phyloP scores from a whole-genome alignment of 2,113 vertebrate species.

The Bettongia penicillata region DNA sequence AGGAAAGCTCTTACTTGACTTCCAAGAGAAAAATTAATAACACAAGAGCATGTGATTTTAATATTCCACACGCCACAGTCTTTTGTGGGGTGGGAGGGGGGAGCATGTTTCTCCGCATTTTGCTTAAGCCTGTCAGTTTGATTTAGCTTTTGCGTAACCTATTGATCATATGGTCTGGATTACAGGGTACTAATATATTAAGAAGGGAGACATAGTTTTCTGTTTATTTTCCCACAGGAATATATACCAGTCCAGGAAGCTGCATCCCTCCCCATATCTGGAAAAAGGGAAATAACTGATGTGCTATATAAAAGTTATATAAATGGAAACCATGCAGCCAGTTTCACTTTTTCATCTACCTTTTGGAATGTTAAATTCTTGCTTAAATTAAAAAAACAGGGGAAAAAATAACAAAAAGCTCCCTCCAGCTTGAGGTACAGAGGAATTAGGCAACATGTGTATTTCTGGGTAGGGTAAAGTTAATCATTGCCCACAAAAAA shows the following conservation, averaged over 20 bases:
- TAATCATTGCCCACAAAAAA: not conserved
- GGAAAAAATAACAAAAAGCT: not conserved
- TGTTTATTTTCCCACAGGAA: conserved; percentile 80
- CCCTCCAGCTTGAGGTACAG: conserved; percentile 18
- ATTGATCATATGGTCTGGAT: conserved; percentile 85
- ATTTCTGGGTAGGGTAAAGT: not conserved
- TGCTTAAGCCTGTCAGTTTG: conserved; percentile 82
- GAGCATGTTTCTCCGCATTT: conserved; percentile 80
- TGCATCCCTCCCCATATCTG: conserved; percentile 76
- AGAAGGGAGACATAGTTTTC: conserved; percentile 78
- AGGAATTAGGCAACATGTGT: conserved; percentile 21
- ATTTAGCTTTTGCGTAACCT: conserved; percentile 84
- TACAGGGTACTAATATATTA: conserved; percentile 81
- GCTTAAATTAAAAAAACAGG: conserved; percentile 40
- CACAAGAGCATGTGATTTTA: conserved; percentile 81
- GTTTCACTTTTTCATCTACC: conserved; percentile 68
- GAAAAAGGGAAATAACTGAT: conserved; percentile 80
- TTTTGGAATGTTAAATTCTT: conserved; percentile 71
- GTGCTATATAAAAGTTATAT: conserved; percentile 54
- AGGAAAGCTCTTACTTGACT: conserved; percentile 75
- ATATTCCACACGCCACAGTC: conserved; percentile 81
- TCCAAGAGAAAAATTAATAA: conserved; percentile 84
- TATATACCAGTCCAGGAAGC: conserved; percentile 74
- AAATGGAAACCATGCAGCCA: conserved; percentile 70
- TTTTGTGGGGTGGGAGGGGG: conserved; percentile 65